Percentiles rank a stretch among this genome's conserved stretches.
Conservation (phyloP, 30 jellyfish, hydroid and myxozoan species). For the Hydractinia echinata region DNA sequence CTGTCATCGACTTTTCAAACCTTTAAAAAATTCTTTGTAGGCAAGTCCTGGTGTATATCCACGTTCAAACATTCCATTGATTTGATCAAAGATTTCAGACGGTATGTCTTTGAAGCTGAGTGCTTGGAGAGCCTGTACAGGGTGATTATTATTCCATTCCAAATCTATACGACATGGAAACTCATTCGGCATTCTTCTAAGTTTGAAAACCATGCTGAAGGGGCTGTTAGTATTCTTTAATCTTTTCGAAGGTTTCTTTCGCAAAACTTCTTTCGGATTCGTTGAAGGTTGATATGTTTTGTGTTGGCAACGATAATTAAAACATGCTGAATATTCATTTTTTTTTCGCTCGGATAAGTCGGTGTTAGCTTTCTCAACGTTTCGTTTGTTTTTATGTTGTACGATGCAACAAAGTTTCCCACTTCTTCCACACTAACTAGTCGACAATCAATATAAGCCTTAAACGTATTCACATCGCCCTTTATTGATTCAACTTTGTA, state of each 20-base stretch:
- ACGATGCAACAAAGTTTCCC: slow-evolving; percentile 20
- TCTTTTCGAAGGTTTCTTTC: slow-evolving; percentile 12
- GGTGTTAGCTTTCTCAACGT: no score
- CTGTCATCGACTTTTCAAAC: background rate
- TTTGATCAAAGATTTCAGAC: background rate
- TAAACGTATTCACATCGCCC: slow-evolving; percentile 11
- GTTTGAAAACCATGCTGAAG: no score
- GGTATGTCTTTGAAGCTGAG: slow-evolving; percentile 26
- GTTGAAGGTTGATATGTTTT: no score
- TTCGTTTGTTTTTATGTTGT: no score
- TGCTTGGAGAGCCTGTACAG: no score
- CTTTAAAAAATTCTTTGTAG: slow-evolving; percentile 9
- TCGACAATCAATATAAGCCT: slow-evolving; percentile 11
- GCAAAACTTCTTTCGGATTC: slow-evolving; percentile 11
- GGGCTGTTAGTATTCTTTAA: slow-evolving; percentile 23
- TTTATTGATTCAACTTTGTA: background rate
- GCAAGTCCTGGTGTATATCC: slow-evolving; percentile 33
- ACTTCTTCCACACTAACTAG: background rate
- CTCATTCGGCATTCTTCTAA: no score
- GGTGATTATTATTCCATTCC: no score
- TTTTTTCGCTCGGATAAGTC: no score
- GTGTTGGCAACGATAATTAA: no score
- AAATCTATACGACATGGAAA: no score
- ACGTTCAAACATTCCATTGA: slow-evolving; percentile 3
- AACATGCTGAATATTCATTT: no score